Percentiles rank a stretch among this genome's conserved stretches.
Evolutionary conservation across 37 sponge, comb jelly and placozoan species (phyloP).

Genomic region (Halichondria panicea): DNA sequence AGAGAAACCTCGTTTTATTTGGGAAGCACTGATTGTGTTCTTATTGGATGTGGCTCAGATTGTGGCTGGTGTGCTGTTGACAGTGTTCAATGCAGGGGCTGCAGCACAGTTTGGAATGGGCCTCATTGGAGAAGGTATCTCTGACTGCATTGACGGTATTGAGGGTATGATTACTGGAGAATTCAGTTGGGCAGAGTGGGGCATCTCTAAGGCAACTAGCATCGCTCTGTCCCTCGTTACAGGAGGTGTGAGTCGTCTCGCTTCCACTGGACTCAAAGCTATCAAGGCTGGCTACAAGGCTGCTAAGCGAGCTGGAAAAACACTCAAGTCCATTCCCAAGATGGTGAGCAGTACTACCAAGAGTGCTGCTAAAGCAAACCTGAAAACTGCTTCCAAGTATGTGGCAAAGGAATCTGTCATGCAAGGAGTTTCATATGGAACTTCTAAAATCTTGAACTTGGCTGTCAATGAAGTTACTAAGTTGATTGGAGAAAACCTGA

Average conservation of each 20-base stretch:
- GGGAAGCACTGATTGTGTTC: constrained; percentile 25
- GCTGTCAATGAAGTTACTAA: constrained; percentile 3
- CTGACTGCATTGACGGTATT: constrained; percentile 24
- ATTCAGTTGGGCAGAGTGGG: constrained; percentile 11
- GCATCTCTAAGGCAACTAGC: constrained; percentile 3
- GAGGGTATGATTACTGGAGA: constrained; percentile 31
- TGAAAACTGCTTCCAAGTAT: constrained; percentile 8
- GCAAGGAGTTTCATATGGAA: constrained; percentile 5
- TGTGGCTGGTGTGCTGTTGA: constrained; percentile 7
- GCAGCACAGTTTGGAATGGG: constrained; percentile 16
- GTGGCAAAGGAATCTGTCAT: constrained; percentile 14
- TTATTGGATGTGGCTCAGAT: constrained; percentile 9
- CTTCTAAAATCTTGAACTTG: not conserved
- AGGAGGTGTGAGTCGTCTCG: constrained; percentile 7
- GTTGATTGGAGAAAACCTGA: not conserved
- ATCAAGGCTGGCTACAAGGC: not conserved
- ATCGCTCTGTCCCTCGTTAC: constrained; percentile 11
- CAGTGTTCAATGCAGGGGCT: constrained; percentile 8
- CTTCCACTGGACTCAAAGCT: constrained; percentile 12
- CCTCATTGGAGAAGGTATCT: constrained; percentile 22
- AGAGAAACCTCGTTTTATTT: constrained; percentile 17
- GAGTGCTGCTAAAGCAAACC: not conserved
- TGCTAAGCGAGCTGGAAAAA: not conserved
- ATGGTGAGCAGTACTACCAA: not conserved
- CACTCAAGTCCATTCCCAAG: not conserved